phyloP scores from a whole-genome alignment of 1,140 invertebrate species.

The Scaptomyza montana region DNA sequence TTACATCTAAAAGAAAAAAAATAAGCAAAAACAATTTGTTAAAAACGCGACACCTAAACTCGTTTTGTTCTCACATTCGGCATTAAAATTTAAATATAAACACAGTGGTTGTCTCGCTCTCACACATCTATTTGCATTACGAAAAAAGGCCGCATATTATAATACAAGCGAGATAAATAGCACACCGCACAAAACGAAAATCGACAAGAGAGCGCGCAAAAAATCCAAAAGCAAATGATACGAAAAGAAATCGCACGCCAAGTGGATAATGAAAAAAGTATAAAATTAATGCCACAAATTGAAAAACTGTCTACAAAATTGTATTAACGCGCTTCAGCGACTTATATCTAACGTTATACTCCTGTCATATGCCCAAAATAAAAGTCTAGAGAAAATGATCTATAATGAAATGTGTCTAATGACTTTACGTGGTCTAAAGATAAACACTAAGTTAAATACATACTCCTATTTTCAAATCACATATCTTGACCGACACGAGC shows the following conservation, averaged over 20 bases:
- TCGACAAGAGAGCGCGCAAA: conserved; percentile 50
- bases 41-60: conserved; percentile 52
- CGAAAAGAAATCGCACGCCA: conserved; percentile 39
- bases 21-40: conserved; percentile 38
- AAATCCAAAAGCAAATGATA: conserved; percentile 44
- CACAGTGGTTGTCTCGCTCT: conserved; percentile 49
- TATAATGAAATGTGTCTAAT: conserved; percentile 8
- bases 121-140: conserved; percentile 20
- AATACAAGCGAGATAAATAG: conserved; percentile 53
- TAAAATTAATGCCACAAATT: conserved; percentile 14
- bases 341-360: too few species aligned
- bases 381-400: background rate
- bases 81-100: conserved; percentile 44
- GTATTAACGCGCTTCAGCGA: background rate
- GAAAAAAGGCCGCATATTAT: conserved; percentile 41
- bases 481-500: conserved; percentile 5
- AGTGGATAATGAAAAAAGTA: conserved; percentile 30
- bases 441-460: conserved; percentile 13
- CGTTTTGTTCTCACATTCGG: conserved; percentile 53
- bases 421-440: conserved; percentile 8
- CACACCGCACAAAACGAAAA: conserved; percentile 35
- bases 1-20: conserved; percentile 6
- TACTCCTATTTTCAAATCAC: conserved; percentile 16
- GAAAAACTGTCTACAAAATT: background rate
- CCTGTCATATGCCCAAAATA: background rate